Base-by-base conservation (phyloP, 2,888 invertebrate genomes). In the Idaea aversata region DNA sequence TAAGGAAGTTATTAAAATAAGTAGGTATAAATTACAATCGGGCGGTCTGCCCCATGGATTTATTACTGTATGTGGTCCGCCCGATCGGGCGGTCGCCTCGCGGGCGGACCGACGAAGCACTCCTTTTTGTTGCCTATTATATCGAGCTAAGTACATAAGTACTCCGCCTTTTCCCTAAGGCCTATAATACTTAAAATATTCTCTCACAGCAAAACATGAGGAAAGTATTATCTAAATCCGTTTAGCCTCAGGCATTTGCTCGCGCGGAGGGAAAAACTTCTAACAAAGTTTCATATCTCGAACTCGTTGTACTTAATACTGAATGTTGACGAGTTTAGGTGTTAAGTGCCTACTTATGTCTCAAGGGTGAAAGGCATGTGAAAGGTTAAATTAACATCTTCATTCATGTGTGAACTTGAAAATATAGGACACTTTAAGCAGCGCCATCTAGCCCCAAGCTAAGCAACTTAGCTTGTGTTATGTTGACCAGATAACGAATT, bases 191-290 rank as follows among this genome's bases (percentile, higher is more conserved):
- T 47, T 47, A 47, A 47, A 47, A 47, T 47, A 47, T 47, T 47
- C 47, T 47, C 6, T 47, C 47, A 47, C 47, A 47, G 47, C 47
- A 6, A 47, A 47, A 47, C 47, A 47, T 10, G 47, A 47, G 0
- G 47, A 47, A 47, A 47, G 47, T 47, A 6, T 47, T 47, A 47
- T 47, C 47, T 47, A 47, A 47, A 47, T 47, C 47, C 47, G 47
- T 47, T 47, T 47, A 47, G 47, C 47, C 47, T 47, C 47, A 47
- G 47, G 47, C 47, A 47, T 47, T 47, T 47, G 47, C 47, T 47
- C 6, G 47, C 13, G 10, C 47, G 10, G 47, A 47, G 47, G 13
- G 47, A 7, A 10, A 10, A 47, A 47, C 47, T 47, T 47, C 13
- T 7, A 7, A 10, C 47, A 47, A 47, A 47, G 47, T 47, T 47